phyloP scores from a whole-genome alignment of 2,113 vertebrate genomes.

The Salminus brasiliensis region DNA sequence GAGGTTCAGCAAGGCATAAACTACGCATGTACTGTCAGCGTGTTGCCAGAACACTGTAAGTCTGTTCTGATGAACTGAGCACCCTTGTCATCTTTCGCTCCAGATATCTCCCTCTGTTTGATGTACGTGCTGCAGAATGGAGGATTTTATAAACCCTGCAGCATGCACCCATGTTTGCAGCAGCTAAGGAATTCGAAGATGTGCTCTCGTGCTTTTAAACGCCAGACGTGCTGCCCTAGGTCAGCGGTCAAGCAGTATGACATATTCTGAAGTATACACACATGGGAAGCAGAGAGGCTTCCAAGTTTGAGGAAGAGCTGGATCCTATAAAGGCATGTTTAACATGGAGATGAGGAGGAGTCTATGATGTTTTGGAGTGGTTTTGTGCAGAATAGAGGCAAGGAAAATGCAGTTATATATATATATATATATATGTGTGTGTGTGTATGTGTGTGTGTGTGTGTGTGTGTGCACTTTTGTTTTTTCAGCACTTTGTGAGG shows the following conservation, averaged over 20 bases:
- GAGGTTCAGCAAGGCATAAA: not conserved
- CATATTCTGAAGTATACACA: not conserved
- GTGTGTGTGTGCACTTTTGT: not conserved
- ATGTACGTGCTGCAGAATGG: not conserved
- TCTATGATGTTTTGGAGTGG: not conserved
- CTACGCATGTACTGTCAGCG: not conserved
- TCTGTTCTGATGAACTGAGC: not conserved
- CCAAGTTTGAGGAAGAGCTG: not conserved
- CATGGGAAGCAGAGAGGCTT: not conserved
- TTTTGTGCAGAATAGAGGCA: not conserved
- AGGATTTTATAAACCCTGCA: not conserved
- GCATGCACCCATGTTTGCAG: not conserved
- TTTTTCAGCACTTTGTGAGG: not conserved
- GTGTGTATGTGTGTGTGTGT: not conserved
- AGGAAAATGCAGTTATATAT: not conserved
- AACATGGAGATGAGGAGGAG: not conserved
- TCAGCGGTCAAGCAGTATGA: not conserved
- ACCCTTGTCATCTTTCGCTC: not conserved
- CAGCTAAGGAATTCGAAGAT: not conserved
- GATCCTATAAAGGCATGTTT: not conserved
- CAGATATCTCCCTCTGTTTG: not conserved
- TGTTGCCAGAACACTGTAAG: not conserved
- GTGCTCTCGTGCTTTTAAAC: not conserved
- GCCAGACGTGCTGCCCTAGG: not conserved
- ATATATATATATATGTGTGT: not conserved